Evolutionary conservation across 2,888 invertebrate genomes (phyloP), one percentile per base, ranked within the genome.

Genomic region (Caenorhabditis sulstoni): DNA sequence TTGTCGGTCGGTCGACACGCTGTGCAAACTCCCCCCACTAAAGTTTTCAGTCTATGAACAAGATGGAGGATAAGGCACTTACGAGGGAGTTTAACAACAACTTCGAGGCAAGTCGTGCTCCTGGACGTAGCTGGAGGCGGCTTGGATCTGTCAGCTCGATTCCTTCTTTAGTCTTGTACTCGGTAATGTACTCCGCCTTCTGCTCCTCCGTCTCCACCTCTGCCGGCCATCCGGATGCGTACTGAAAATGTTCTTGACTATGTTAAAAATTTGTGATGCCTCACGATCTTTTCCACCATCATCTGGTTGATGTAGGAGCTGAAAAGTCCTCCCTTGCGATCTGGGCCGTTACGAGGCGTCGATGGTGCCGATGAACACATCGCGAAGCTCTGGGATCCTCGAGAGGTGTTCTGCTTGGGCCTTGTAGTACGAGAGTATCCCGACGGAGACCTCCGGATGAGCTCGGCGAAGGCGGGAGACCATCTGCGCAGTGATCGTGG

Each of bases 221-320:
- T n/a, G 20, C 23, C 1, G 52, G 52, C 22, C 22, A 23, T 9
- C 52, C 23, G 23, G 29, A 29, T 29, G 29, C 11, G n/a, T 52
- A 52, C 52, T 52, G 52, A 22, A 52, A 52, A 3, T 20, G 4
- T 23, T 52, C 8, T 20, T 14, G 11, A 23, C 8, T 52, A 14
- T 3, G 8, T 7, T 7, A 3, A 29, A 29, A 29, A 3, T 29
- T 29, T n/a, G n/a, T n/a, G n/a, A n/a, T 29, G 39, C 12, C 57
- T 57, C 18, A 57, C 57, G 12, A 57, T 57, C 29, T 57, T 57
- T 18, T 57, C 57, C 7, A 18, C 20, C 57, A 57, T 57, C 57
- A 57, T 57, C 1, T 3, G 3, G 11, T 39, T 57, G 18, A 57
- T 39, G 41, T 39, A 57, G 7, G 39, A 39, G 3, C 20, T 57